A percentile compares a stretch with the other conserved stretches of the same genome.
These are phyloP conservation scores for Sogatella furcifera DNA, from an alignment of 1,140 invertebrate genomes.

Conservation along the genomic window DNA sequence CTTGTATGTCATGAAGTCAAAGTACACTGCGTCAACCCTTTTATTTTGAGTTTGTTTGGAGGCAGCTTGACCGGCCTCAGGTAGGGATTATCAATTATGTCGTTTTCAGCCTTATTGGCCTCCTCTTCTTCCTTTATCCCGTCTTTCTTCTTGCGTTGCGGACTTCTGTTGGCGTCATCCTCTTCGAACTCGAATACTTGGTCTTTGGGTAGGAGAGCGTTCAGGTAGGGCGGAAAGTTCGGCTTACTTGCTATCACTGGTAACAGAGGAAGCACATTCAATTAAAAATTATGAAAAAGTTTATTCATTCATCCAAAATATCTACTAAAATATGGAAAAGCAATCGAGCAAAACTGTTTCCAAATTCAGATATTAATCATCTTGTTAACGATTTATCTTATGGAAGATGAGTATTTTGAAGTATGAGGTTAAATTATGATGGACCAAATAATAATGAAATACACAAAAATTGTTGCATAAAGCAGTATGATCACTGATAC, in stretches of 20 bases:
- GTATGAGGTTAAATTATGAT: too few relatives aligned
- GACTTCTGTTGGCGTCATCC: slow-evolving; percentile 49
- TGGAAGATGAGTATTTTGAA: too few relatives aligned
- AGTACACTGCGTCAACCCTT: not conserved
- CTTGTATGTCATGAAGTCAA: too few relatives aligned
- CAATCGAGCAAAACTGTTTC: too few relatives aligned
- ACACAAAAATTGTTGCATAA: too few relatives aligned
- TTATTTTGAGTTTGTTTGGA: slow-evolving; percentile 23
- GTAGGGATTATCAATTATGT: slow-evolving; percentile 78
- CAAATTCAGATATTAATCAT: too few relatives aligned
- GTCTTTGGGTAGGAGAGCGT: slow-evolving; percentile 81
- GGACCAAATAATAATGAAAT: too few relatives aligned
- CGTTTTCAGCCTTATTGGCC: slow-evolving; percentile 39
- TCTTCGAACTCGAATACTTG: slow-evolving; percentile 91
- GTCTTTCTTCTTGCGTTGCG: slow-evolving; percentile 35
- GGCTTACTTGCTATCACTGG: slow-evolving; percentile 82
- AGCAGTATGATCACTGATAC: too few relatives aligned
- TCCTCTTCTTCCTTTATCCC: slow-evolving; percentile 35
- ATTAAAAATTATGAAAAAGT: too few relatives aligned
- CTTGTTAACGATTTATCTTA: too few relatives aligned
- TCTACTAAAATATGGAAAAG: too few relatives aligned
- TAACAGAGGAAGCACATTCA: slow-evolving; percentile 7
- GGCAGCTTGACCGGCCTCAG: slow-evolving; percentile 57
- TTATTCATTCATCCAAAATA: too few relatives aligned
- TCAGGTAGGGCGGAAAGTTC: slow-evolving; percentile 68